Conservation (phyloP, 64 coral and sea anemone species). For the Trachythela sp. region DNA sequence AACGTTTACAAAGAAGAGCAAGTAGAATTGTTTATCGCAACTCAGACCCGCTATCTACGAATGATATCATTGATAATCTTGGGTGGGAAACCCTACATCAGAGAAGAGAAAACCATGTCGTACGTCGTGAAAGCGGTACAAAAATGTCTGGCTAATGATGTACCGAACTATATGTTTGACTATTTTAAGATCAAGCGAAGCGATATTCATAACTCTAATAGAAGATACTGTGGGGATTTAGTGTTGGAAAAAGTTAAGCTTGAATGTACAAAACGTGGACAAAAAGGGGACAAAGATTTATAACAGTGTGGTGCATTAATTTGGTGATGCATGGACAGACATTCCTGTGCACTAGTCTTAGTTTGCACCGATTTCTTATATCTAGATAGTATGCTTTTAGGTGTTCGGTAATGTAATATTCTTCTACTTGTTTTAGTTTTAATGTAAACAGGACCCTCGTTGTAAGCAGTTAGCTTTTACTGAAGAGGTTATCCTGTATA, state of each 20-base stretch:
- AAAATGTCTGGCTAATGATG: neutral
- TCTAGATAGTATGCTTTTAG: neutral
- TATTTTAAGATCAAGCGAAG: neutral
- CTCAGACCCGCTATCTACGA: too few species aligned
- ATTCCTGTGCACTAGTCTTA: too few species aligned
- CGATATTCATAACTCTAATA: neutral
- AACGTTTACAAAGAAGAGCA: neutral
- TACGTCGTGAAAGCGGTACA: neutral
- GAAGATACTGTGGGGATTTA: neutral
- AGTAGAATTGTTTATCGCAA: neutral
- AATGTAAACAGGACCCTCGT: neutral
- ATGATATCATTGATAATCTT: neutral
- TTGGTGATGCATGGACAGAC: too few species aligned
- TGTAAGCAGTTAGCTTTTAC: neutral
- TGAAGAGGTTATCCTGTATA: neutral
- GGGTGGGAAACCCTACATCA: neutral
- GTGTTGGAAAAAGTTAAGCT: neutral
- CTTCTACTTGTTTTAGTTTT: neutral
- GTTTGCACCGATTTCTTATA: too few species aligned
- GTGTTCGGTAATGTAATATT: neutral
- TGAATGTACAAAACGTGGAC: neutral
- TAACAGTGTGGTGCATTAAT: neutral
- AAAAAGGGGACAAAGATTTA: neutral
- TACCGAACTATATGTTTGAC: neutral
- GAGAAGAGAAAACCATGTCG: neutral